phyloP scores from a whole-genome alignment of 2,797 vertebrate species.

The Erethizon dorsatum region DNA sequence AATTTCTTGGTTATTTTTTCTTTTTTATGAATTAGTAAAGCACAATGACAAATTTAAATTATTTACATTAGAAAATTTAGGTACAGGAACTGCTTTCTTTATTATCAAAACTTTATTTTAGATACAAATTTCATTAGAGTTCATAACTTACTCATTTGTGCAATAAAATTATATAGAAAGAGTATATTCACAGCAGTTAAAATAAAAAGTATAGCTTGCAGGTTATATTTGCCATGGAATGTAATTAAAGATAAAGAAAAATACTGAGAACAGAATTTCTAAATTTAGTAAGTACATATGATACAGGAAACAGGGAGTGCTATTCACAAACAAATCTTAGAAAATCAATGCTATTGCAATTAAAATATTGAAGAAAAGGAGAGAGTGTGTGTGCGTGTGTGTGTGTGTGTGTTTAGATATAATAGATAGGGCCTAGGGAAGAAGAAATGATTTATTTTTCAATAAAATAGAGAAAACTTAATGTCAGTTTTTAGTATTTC shows the following conservation, averaged over 20 bases:
- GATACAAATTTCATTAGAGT: neutral
- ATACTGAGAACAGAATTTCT: neutral
- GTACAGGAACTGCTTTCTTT: neutral
- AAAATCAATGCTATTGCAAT: neutral
- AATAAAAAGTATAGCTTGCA: neutral
- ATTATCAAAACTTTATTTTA: neutral
- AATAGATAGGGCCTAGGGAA: neutral
- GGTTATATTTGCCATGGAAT: neutral
- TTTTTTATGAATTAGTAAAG: neutral
- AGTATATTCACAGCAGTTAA: neutral
- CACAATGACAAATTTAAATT: slow-evolving; percentile 3
- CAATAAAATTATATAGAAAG: neutral
- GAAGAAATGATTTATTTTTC: slow-evolving; percentile 3
- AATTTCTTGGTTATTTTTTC: neutral
- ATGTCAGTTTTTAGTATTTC: neutral
- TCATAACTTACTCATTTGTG: neutral
- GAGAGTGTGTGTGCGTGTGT: neutral
- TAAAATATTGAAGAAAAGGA: neutral
- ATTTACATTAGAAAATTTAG: neutral
- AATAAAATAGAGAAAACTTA: slow-evolving; percentile 26
- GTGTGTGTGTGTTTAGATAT: neutral
- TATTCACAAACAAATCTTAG: slow-evolving; percentile 3
- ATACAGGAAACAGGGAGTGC: neutral
- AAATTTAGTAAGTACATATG: slow-evolving; percentile 27
- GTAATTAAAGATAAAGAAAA: slow-evolving; percentile 44